Evolutionary conservation across 2,888 invertebrate species (phyloP), one percentile per base, ranked within the genome.

Genomic region (Latheticus oryzae): DNA sequence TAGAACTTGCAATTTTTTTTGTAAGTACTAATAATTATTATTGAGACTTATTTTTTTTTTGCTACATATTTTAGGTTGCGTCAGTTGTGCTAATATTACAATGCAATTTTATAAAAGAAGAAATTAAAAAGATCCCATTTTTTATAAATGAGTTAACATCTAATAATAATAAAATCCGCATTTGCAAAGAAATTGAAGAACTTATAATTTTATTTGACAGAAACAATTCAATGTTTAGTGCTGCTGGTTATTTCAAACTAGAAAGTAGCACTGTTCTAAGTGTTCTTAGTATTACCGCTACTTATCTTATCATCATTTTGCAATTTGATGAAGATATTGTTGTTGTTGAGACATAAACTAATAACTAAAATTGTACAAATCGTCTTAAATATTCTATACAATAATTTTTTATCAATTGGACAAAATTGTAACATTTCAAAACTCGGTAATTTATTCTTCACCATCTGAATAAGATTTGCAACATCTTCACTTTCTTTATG

Each of bases 251-350:
- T 28, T 28, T 28, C 28, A 28, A 9, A 5, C 9, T 28, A 11
- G 28, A 28, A 28, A 28, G 11, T 1, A 28, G 12, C 11, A 28
- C 28, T 5, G 11, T 28, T 9, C 5, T 28, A 5, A 12, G 12
- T 9, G 11, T 28, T 9, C 12, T 28, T 9, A 12, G 28, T 5
- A 12, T 28, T 8, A 28, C 28, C 12, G 28, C 12, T 9, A 9
- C 28, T 9, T 28, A 28, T 11, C 28, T 28, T 5, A 28, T 28
- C 28, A 8, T 28, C 12, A 9, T 28, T 28, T 11, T 28, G 5
- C 28, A 28, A 9, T 28, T 28, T 28, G 28, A 28, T 8, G 28
- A 28, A n/a, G n/a, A n/a, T n/a, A n/a, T n/a, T n/a, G n/a, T n/a
- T n/a, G n/a, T n/a, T n/a, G n/a, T n/a, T n/a, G n/a, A n/a, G n/a